Base-by-base conservation (phyloP, 2,113 vertebrate species). In the Corynorhinus townsendii region DNA sequence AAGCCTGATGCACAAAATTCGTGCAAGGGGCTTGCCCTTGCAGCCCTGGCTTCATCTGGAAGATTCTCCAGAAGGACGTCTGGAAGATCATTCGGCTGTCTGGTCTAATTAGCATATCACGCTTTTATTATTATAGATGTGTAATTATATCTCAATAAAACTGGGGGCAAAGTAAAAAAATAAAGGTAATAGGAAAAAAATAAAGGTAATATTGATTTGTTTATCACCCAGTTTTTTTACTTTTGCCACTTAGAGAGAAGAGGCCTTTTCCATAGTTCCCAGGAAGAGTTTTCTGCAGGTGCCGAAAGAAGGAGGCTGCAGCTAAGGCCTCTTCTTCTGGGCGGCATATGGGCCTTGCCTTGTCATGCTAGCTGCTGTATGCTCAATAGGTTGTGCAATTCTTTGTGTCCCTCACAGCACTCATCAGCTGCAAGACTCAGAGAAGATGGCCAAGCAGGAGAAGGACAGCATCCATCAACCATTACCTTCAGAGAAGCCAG, bases 381-480 rank as follows among this genome's bases (percentile, higher is more conserved):
- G 5, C 35, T 87, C 54, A 64, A 12, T 10, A 11, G 4, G 1
- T 8, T 62, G 5, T 28, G 24, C 0, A 4, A 7, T 1, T 47
- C 43, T 4, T 1, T 1, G 10, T 30, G 26, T 15, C 47, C n/a
- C 30, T n/a, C 0, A 1, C 9, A 24, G 19, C 5, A 12, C 28
- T 54, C 14, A 11, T 28, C 7, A 54, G 16, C 19, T 28, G 1
- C 15, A n/a, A 17, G 54, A 12, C 16, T 77, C 68, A 6, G 28
- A 91, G 43, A 79, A 68, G 11, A 16, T 1, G 22, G 1, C 11
- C 38, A 28, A 30, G 30, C 11, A 11, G 4, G 30, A 72, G 3
- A 81, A 66, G 3, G 35, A 7, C 2, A 1, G 7, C 20, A 28
- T 40, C 33, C 22, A 56, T n/a, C 40, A 19, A 17, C 38, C 22